A percentile compares a stretch with the other conserved stretches of the same genome.
Evolutionary conservation across 2,888 invertebrate species (phyloP).

Genomic region (Agrilus mali): DNA sequence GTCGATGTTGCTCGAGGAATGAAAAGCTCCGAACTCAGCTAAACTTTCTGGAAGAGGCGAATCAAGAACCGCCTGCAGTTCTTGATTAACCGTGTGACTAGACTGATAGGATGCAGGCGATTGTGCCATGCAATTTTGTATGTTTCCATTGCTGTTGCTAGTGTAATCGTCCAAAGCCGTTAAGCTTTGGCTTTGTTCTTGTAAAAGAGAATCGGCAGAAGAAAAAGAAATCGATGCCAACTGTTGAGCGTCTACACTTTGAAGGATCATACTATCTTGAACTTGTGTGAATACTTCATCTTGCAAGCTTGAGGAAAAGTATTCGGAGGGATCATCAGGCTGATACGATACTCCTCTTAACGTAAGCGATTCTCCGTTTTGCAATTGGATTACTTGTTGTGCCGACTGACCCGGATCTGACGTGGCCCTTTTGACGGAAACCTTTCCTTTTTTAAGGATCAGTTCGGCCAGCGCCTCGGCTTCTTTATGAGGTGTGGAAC

Average conservation of each 20-base stretch:
- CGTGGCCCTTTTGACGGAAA: conserved; percentile 59
- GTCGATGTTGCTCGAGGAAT: conserved; percentile 35
- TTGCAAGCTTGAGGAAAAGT: conserved; percentile 52
- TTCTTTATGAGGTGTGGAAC: conserved; percentile 44
- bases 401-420: conserved; percentile 58
- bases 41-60: conserved; percentile 67
- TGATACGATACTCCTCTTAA: conserved; percentile 50
- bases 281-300: conserved; percentile 68
- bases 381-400: conserved; percentile 44
- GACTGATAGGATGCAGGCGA: conserved; percentile 35
- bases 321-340: conserved; percentile 44
- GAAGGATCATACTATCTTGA: conserved; percentile 55
- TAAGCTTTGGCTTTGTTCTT: conserved; percentile 50
- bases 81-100: conserved; percentile 49
- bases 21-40: conserved; percentile 74
- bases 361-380: conserved; percentile 47
- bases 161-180: conserved; percentile 51
- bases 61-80: conserved; percentile 64
- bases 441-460: conserved; percentile 56
- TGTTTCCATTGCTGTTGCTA: conserved; percentile 28
- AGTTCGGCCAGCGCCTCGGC: conserved; percentile 71
- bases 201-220: conserved; percentile 36
- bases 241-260: conserved; percentile 52
- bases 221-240: conserved; percentile 34
- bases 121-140: conserved; percentile 39